Evolutionary conservation across 2,797 vertebrate genomes (phyloP).

Genomic region (Karalla daura): DNA sequence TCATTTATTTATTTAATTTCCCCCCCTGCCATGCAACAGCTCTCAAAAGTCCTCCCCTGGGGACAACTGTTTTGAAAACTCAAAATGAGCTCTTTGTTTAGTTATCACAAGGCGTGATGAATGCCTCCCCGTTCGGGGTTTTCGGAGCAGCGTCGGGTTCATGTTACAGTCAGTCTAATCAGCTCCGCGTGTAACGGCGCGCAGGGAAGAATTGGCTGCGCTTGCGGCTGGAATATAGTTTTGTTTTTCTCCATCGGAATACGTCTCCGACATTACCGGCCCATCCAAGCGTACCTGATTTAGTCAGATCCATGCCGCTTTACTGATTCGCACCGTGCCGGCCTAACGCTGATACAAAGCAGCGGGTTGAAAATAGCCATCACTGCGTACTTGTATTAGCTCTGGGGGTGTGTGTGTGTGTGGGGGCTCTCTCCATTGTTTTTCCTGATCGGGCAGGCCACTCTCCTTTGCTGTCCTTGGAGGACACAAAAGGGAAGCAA

Average conservation of each 20-base stretch:
- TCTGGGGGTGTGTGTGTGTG: too few species aligned
- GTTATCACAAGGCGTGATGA: slow-evolving; percentile 28
- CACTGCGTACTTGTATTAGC: too few species aligned
- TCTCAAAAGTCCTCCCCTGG: slow-evolving; percentile 9
- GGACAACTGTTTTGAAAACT: slow-evolving; percentile 19
- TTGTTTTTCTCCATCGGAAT: slow-evolving; percentile 4
- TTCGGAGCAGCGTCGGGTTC: neutral
- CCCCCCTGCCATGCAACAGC: slow-evolving; percentile 20
- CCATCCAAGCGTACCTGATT: slow-evolving; percentile 7
- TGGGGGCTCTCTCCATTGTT: too few species aligned
- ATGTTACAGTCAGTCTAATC: slow-evolving; percentile 17
- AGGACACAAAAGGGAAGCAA: too few species aligned
- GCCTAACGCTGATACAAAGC: slow-evolving; percentile 12
- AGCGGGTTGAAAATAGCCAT: too few species aligned
- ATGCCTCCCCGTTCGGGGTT: slow-evolving; percentile 2
- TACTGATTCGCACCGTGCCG: slow-evolving; percentile 3
- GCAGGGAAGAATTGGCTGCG: neutral
- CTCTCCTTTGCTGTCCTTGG: too few species aligned
- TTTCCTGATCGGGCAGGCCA: too few species aligned
- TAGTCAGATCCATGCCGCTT: slow-evolving; percentile 21
- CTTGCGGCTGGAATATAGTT: slow-evolving; percentile 7
- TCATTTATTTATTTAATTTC: too few species aligned
- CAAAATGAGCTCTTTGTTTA: slow-evolving; percentile 24
- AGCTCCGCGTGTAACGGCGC: slow-evolving; percentile 6
- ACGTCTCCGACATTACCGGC: slow-evolving; percentile 4